phyloP scores from a whole-genome alignment of 2,113 vertebrate species.

The Chlamydotis undulata region DNA sequence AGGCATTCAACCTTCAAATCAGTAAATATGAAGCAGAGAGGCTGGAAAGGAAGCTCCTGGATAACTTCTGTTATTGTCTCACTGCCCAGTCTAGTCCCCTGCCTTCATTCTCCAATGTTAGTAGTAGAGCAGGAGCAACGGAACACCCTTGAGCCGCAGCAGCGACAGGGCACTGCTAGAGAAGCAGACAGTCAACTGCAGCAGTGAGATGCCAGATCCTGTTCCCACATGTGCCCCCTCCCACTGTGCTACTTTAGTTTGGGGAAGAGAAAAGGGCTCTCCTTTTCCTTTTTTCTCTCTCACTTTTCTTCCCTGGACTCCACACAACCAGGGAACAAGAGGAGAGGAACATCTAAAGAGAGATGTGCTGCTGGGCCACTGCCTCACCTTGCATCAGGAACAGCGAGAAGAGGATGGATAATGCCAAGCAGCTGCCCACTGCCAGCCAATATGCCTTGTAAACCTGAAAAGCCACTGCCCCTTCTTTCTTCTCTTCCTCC shows the following conservation, averaged over 20 bases:
- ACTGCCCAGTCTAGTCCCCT: neutral
- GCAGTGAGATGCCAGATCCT: neutral
- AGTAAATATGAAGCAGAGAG: neutral
- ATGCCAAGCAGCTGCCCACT: conserved; percentile 78
- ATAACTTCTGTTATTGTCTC: neutral
- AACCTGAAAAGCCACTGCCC: conserved; percentile 86
- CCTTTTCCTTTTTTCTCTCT: too few relatives aligned
- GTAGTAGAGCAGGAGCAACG: neutral
- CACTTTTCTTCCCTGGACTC: neutral
- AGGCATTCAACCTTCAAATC: neutral
- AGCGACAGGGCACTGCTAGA: neutral
- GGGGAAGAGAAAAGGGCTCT: neutral
- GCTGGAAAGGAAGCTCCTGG: neutral
- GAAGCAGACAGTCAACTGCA: neutral
- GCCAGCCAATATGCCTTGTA: conserved; percentile 90
- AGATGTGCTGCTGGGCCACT: neutral
- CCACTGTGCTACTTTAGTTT: neutral
- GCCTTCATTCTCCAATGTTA: neutral
- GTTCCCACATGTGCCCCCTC: neutral
- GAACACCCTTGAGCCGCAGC: neutral
- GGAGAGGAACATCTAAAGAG: neutral
- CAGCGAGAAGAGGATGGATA: conserved; percentile 82
- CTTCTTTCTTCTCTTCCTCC: conserved; percentile 89
- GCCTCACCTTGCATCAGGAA: conserved; percentile 93
- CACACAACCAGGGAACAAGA: neutral